phyloP scores from a whole-genome alignment of 2,113 vertebrate species.

The Chaetodon auriga region DNA sequence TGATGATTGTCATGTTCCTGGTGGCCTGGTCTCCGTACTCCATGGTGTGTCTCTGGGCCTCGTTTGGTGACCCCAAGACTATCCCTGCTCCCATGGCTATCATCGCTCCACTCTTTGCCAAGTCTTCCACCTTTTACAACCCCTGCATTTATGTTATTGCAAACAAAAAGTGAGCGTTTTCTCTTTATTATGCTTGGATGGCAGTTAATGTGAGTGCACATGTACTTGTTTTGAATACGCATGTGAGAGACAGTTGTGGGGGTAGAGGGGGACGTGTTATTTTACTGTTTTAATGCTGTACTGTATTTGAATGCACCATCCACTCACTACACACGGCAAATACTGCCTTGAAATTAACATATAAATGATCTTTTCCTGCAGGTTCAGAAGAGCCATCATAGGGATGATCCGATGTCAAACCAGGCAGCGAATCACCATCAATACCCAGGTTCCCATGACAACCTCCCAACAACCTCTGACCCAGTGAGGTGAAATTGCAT shows the following conservation, averaged over 20 bases:
- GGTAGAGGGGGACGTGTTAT: background rate
- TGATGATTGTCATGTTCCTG: slow-evolving; percentile 98
- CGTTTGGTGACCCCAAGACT: slow-evolving; percentile 91
- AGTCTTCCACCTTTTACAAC: slow-evolving; percentile 99
- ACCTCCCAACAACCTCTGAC: slow-evolving; percentile 81
- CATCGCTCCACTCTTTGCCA: slow-evolving; percentile 96
- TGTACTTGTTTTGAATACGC: background rate
- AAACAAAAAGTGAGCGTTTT: slow-evolving; percentile 93
- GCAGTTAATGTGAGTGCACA: background rate
- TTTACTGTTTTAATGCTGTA: background rate
- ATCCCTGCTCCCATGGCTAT: slow-evolving; percentile 95
- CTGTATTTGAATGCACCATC: background rate
- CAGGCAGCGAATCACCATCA: slow-evolving; percentile 88
- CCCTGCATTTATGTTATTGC: slow-evolving; percentile 96
- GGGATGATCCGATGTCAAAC: slow-evolving; percentile 93
- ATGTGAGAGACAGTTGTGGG: background rate
- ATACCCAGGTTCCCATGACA: slow-evolving; percentile 89
- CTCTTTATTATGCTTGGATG: background rate
- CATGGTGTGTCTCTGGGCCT: slow-evolving; percentile 96
- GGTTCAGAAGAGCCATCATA: slow-evolving; percentile 93
- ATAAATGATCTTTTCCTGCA: slow-evolving; percentile 54
- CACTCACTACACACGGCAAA: background rate
- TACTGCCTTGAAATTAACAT: background rate
- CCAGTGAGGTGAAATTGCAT: slow-evolving; percentile 47
- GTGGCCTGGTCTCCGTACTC: slow-evolving; percentile 98